phyloP scores from a whole-genome alignment of 2,797 vertebrate genomes.

The Trachops cirrhosus region DNA sequence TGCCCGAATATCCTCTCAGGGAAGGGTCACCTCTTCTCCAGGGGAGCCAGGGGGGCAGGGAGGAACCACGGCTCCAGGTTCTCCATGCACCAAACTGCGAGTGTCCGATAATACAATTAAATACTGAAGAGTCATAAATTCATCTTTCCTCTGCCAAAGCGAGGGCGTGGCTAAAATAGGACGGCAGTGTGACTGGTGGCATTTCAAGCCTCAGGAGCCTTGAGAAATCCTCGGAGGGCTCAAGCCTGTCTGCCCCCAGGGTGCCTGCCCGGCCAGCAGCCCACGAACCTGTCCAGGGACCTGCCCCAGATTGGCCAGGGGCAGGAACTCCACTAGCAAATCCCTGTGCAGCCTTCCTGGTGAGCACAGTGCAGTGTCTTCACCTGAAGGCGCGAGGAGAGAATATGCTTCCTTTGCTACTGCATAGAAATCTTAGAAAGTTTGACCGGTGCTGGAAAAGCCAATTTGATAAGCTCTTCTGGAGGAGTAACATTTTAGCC shows the following conservation, averaged over 20 bases:
- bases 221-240: neutral
- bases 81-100: neutral
- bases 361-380: neutral
- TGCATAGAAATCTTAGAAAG: neutral
- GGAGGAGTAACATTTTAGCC: constrained; percentile 45
- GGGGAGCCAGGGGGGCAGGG: too few species aligned
- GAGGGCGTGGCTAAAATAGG: neutral
- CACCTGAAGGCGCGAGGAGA: neutral
- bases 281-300: neutral
- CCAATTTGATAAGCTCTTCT: constrained; percentile 39
- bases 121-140: neutral
- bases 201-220: neutral
- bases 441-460: constrained; percentile 14
- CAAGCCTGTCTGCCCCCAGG: neutral
- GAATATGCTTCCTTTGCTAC: neutral
- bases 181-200: accelerated
- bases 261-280: accelerated
- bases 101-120: neutral
- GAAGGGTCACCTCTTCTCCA: neutral
- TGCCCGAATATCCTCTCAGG: neutral
- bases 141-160: neutral
- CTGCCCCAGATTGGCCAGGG: neutral
- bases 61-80: neutral
- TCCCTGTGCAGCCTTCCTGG: neutral
- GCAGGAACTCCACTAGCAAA: accelerated